Base-by-base conservation (phyloP, 1,140 invertebrate species). In the Euschistus heros region DNA sequence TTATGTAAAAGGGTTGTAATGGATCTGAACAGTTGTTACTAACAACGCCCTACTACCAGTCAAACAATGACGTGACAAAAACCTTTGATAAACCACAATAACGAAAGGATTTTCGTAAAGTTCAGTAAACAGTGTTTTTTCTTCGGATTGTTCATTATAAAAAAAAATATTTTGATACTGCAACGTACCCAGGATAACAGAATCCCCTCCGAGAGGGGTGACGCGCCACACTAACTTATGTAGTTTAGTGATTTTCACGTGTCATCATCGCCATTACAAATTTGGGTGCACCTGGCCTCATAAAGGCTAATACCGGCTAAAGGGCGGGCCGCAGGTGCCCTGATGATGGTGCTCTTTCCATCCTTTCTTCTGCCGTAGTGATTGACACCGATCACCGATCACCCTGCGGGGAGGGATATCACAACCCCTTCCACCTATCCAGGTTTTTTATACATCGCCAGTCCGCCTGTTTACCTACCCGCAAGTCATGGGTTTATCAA, bases 221-320 rank as follows among this genome's bases (percentile, higher is more conserved):
- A 10, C 33, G 33, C 33, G 33, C 33, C 33, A 10, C 33, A 37
- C 33, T 37, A 37, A 37, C 33, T 37, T 37, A 37, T 62, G 44
- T 46, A 62, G 20, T 62, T 62, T 62, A 47, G 22, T 62, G 61
- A 62, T 62, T 62, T 47, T 62, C 17, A 22, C 44, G 42, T 62
- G 61, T 62, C 61, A 62, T 62, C 61, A 42, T 20, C 33, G 18
- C 61, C 61, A 62, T 62, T 62, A 62, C 61, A 62, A 62, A 62
- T 62, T 62, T 62, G 61, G 44, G 61, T 37, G 22, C 37, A 46
- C 37, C 61, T 24, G 42, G 61, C 33, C 61, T 18, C 61, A 33
- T 47, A 27, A 27, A 20, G 61, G 61, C 44, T 20, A 42, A 62
- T 46, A 62, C 22, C 20, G 54, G 14, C 22, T 57, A 57, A 57